A percentile compares a stretch with the other conserved stretches of the same genome.
phyloP scores from a whole-genome alignment of 2,888 invertebrate genomes.

The Hecatera dysodea region DNA sequence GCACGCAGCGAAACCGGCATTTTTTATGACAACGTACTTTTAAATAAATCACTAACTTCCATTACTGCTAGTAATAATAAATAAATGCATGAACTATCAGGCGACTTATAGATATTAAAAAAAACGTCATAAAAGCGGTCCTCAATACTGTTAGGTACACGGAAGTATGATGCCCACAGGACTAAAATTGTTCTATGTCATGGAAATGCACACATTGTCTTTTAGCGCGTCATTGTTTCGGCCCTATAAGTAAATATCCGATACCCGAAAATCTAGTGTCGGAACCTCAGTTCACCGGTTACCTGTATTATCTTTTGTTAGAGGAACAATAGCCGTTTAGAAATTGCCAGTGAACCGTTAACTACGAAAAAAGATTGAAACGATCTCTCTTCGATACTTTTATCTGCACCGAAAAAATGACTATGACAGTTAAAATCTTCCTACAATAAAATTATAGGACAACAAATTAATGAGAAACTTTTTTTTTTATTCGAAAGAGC shows the following conservation, averaged over 20 bases:
- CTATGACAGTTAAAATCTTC: not conserved
- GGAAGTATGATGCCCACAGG: conserved; percentile 1
- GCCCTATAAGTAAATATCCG: conserved; percentile 1
- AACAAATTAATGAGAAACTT: not conserved
- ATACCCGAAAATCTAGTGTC: conserved; percentile 14
- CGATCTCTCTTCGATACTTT: not conserved
- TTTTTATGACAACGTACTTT: conserved; percentile 1
- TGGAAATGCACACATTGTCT: conserved; percentile 24
- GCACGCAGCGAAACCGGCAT: not conserved
- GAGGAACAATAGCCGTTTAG: conserved; percentile 15
- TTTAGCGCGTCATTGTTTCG: conserved; percentile 16
- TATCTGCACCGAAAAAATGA: conserved; percentile 15
- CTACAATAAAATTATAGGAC: not conserved
- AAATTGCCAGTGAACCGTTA: conserved; percentile 4
- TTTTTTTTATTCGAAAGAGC: conserved; percentile 11
- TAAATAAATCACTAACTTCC: conserved; percentile 6
- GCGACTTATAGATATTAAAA: not conserved
- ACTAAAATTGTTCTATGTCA: conserved; percentile 2
- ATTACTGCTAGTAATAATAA: not conserved
- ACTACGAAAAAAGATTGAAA: not conserved
- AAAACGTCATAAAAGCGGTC: not conserved
- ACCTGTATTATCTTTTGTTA: not conserved
- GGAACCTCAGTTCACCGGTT: not conserved
- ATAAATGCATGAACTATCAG: conserved; percentile 1
- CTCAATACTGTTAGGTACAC: not conserved